Evolutionary conservation across 2,797 vertebrate genomes (phyloP).

Genomic region (Ctenochaetus hawaiiensis): DNA sequence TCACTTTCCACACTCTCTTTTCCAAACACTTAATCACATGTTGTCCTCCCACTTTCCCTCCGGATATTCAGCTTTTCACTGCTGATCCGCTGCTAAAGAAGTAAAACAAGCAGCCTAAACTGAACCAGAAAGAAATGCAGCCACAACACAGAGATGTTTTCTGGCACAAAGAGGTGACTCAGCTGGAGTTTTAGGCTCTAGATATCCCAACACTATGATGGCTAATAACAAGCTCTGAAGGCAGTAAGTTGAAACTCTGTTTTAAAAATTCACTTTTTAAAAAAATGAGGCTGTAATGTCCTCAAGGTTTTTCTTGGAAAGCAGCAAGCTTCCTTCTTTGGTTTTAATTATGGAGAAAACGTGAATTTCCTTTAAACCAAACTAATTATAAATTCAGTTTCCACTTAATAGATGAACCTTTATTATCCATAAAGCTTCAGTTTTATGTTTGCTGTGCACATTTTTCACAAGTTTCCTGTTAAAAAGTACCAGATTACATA

Average conservation of each 20-base stretch:
- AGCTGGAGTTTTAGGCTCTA: background rate
- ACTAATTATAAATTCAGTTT: background rate
- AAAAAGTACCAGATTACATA: background rate
- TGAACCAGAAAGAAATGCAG: constrained; percentile 20
- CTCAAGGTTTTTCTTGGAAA: no score
- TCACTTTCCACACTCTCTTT: constrained; percentile 35
- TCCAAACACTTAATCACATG: constrained; percentile 62
- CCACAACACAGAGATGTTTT: constrained; percentile 18
- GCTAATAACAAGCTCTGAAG: background rate
- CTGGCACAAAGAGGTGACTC: constrained; percentile 13
- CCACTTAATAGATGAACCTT: background rate
- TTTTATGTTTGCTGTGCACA: background rate
- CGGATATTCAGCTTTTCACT: constrained; percentile 30
- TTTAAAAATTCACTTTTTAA: no score
- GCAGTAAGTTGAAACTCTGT: no score
- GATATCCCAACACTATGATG: background rate
- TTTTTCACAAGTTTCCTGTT: background rate
- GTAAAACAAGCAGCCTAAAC: constrained; percentile 10
- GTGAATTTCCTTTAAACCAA: background rate
- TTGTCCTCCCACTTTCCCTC: constrained; percentile 53
- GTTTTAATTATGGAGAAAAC: background rate
- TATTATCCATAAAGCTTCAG: background rate
- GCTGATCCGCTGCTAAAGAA: constrained; percentile 17
- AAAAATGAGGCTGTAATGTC: background rate
- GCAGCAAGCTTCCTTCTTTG: no score